These are phyloP conservation scores for Daubentonia madagascariensis DNA, from an alignment of 2,113 vertebrate genomes.

Conservation along the genomic window DNA sequence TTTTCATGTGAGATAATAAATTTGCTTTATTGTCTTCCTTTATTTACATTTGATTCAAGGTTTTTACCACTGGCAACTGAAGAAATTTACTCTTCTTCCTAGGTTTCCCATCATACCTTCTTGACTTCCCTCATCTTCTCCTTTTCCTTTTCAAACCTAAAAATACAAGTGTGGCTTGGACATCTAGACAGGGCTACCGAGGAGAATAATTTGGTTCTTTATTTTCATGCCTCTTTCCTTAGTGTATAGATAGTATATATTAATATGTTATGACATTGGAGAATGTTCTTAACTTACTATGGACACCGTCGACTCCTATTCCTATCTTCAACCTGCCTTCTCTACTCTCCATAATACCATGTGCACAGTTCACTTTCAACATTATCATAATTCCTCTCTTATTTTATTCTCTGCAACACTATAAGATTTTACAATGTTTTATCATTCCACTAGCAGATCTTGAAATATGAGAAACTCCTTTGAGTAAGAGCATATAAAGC, in stretches of 20 bases:
- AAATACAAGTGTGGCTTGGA: not conserved
- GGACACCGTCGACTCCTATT: not conserved
- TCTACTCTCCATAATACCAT: not conserved
- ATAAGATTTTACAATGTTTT: not conserved
- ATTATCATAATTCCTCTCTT: not conserved
- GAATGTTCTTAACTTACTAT: not conserved
- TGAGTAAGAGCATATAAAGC: constrained; percentile 37
- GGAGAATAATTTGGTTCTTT: not conserved
- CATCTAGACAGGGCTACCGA: not conserved
- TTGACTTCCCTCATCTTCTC: not conserved
- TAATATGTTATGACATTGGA: not conserved
- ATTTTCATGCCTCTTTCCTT: not conserved
- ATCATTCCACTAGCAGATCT: constrained; percentile 17
- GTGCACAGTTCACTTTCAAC: not conserved
- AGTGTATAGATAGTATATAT: not conserved
- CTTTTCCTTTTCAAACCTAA: not conserved
- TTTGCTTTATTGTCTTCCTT: not conserved
- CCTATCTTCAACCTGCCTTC: not conserved
- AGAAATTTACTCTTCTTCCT: not conserved
- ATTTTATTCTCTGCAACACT: not conserved
- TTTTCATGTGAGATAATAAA: not conserved
- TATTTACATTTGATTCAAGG: not conserved
- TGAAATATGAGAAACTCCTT: constrained; percentile 50
- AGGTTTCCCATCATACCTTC: not conserved
- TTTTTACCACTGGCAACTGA: not conserved